A percentile compares a stretch with the other conserved stretches of the same genome.
These are phyloP conservation scores for Cyprinodon variegatus DNA, from an alignment of 2,113 vertebrate genomes.

Conservation along the genomic window DNA sequence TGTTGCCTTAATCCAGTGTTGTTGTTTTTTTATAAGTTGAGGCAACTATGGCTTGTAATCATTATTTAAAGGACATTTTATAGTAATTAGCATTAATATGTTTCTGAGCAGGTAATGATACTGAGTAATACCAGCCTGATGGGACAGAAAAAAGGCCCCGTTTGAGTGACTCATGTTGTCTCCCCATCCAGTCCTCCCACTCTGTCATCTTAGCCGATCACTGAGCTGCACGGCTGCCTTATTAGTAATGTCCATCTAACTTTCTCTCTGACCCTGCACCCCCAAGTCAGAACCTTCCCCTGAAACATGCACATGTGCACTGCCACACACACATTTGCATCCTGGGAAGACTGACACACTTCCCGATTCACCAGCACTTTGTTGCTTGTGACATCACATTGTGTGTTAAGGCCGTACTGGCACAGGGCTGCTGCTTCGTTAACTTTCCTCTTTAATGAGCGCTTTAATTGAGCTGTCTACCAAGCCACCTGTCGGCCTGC, in stretches of 20 bases:
- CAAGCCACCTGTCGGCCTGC: slow-evolving; percentile 98
- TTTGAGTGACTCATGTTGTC: slow-evolving; percentile 53
- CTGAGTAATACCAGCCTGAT: slow-evolving; percentile 35
- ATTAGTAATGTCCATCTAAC: slow-evolving; percentile 96
- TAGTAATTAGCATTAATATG: slow-evolving; percentile 20
- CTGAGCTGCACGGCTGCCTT: slow-evolving; percentile 84
- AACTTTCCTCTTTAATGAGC: slow-evolving; percentile 99
- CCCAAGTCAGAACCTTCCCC: slow-evolving; percentile 2
- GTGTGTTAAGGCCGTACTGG: slow-evolving; percentile 92
- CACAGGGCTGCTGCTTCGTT: slow-evolving; percentile 97
- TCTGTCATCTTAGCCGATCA: slow-evolving; percentile 77
- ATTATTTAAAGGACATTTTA: background rate
- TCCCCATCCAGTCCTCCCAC: slow-evolving; percentile 30
- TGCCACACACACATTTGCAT: slow-evolving; percentile 17
- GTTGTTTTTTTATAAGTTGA: background rate
- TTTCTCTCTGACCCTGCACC: slow-evolving; percentile 78
- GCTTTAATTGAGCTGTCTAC: slow-evolving; percentile 99
- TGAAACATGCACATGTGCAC: slow-evolving; percentile 6
- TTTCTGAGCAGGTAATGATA: slow-evolving; percentile 59
- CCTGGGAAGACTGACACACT: slow-evolving; percentile 53
- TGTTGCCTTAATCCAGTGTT: background rate
- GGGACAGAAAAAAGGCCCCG: slow-evolving; percentile 55
- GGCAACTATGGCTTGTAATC: background rate
- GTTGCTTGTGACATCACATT: slow-evolving; percentile 98
- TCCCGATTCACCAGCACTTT: slow-evolving; percentile 87